phyloP scores from a whole-genome alignment of 1,140 invertebrate genomes.

The Marisa cornuarietis region DNA sequence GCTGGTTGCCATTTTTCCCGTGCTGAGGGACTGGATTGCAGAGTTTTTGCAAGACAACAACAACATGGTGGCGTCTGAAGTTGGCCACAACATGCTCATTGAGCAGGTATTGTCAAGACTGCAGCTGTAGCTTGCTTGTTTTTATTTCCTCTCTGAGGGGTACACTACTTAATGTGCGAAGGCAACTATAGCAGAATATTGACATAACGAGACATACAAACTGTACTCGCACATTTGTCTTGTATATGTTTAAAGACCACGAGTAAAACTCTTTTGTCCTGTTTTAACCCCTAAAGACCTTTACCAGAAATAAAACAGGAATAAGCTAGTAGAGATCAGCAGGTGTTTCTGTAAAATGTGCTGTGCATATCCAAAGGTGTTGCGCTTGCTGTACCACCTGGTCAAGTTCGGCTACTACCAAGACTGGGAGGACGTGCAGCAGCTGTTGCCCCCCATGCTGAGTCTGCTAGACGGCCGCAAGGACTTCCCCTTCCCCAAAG shows the following conservation, averaged over 20 bases:
- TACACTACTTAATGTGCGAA: too few relatives aligned
- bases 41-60: conserved; percentile 63
- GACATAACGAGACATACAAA: too few relatives aligned
- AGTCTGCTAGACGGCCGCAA: conserved; percentile 63
- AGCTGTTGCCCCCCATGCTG: conserved; percentile 60
- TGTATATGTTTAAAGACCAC: too few relatives aligned
- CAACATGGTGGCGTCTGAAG: conserved; percentile 60
- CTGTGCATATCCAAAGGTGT: conserved; percentile 44
- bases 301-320: background rate
- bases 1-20: conserved; percentile 61
- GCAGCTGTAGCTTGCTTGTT: too few relatives aligned
- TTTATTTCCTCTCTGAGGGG: too few relatives aligned
- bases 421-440: conserved; percentile 59
- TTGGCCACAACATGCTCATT: conserved; percentile 64
- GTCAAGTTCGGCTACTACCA: conserved; percentile 66
- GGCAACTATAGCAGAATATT: too few relatives aligned
- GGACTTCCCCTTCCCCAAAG: conserved; percentile 60
- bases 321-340: background rate
- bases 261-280: too few relatives aligned
- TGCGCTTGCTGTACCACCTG: conserved; percentile 62
- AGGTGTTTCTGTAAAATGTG: background rate
- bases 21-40: conserved; percentile 64
- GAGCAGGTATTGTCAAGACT: conserved; percentile 55
- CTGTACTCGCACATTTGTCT: too few relatives aligned
- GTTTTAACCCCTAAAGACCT: too few relatives aligned